These are phyloP conservation scores for Dione vanillae DNA, from an alignment of 2,888 invertebrate genomes.

Conservation along the genomic window DNA sequence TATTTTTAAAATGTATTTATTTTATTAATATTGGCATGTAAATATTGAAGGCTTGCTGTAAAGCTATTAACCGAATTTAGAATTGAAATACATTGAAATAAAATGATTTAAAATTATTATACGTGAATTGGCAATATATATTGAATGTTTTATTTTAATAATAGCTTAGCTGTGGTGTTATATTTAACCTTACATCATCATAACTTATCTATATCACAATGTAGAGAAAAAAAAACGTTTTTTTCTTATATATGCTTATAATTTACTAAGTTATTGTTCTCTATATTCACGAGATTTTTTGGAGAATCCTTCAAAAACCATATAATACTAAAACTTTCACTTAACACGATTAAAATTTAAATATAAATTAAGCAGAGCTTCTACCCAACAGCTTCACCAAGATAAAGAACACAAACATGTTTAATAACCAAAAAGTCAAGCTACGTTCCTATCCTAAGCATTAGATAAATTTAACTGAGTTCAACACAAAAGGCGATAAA, in stretches of 20 bases:
- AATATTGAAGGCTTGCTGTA: background rate
- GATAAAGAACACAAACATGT: background rate
- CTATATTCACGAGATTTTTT: too few species aligned
- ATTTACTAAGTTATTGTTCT: too few species aligned
- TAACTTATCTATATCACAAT: too few species aligned
- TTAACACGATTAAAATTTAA: too few species aligned
- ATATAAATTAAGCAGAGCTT: too few species aligned
- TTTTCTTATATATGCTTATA: too few species aligned
- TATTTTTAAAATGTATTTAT: background rate
- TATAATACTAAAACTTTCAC: too few species aligned
- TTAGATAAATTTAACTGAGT: constrained; percentile 17
- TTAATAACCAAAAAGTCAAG: background rate
- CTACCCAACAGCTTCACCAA: background rate
- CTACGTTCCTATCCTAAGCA: constrained; percentile 3
- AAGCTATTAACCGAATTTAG: background rate
- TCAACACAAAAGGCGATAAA: constrained; percentile 37
- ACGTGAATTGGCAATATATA: background rate
- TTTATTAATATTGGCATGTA: background rate
- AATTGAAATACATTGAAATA: background rate
- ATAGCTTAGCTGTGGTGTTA: too few species aligned
- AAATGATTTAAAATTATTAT: background rate
- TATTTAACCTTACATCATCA: too few species aligned
- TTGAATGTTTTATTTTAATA: background rate
- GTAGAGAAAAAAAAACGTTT: too few species aligned
- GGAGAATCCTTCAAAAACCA: too few species aligned